These are phyloP conservation scores for Pyralis farinalis DNA, from an alignment of 2,888 invertebrate species.

Conservation along the genomic window DNA sequence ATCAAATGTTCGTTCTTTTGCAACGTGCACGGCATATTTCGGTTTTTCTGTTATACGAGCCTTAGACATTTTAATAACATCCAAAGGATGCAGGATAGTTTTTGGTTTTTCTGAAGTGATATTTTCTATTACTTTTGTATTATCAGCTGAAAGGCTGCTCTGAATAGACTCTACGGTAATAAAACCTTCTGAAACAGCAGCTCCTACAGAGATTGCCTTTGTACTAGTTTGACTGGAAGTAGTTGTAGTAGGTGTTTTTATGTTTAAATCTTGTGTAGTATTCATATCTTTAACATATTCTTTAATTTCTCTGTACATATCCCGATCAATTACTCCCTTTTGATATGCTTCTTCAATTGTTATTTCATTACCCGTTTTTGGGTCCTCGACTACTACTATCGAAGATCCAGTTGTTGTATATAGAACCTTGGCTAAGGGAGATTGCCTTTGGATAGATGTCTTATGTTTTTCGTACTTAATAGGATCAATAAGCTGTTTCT, in stretches of 20 bases:
- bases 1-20: conserved; percentile 78
- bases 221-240: conserved; percentile 54
- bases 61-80: conserved; percentile 81
- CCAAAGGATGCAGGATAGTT: conserved; percentile 37
- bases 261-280: conserved; percentile 30
- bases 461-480: conserved; percentile 25
- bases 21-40: conserved; percentile 84
- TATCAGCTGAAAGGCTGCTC: conserved; percentile 61
- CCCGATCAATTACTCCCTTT: conserved; percentile 50
- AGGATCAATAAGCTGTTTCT: conserved; percentile 78
- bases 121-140: conserved; percentile 37
- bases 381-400: conserved; percentile 80
- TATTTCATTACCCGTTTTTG: conserved; percentile 87
- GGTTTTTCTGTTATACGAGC: conserved; percentile 82
- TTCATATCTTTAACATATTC: conserved; percentile 48
- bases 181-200: conserved; percentile 79
- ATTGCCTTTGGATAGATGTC: conserved; percentile 13
- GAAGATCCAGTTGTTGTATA: conserved; percentile 46
- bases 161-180: conserved; percentile 77
- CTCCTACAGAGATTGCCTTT: conserved; percentile 80
- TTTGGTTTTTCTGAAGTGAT: conserved; percentile 33
- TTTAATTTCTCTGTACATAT: conserved; percentile 74
- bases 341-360: conserved; percentile 85
- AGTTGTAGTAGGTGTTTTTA: conserved; percentile 22
- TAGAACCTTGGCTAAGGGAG: conserved; percentile 46